Conservation (phyloP, 2,888 invertebrate genomes). For the Monochamus alternatus region DNA sequence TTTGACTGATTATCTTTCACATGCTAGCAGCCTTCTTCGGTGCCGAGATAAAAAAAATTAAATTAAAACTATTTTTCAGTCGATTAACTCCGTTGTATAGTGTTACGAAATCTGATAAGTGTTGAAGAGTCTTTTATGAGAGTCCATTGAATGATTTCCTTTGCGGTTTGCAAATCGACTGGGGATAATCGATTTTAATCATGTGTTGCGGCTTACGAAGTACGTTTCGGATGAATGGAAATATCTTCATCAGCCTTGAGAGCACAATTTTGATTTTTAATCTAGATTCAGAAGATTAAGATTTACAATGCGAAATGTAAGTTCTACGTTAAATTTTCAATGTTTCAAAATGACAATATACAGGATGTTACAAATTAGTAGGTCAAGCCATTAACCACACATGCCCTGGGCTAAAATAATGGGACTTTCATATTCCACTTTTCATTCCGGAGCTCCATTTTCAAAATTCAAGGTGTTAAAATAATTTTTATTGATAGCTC, state of each 20-base stretch:
- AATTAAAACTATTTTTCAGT: constrained; percentile 42
- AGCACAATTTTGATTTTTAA: not conserved
- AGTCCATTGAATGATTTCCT: constrained; percentile 26
- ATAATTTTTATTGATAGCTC: too few species aligned
- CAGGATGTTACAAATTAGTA: too few species aligned
- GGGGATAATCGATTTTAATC: constrained; percentile 39
- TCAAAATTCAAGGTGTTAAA: too few species aligned
- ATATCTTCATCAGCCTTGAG: not conserved
- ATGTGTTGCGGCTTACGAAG: constrained; percentile 10
- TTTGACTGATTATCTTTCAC: constrained; percentile 26
- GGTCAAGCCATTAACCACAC: too few species aligned
- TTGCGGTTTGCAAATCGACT: constrained; percentile 37
- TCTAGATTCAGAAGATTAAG: too few species aligned
- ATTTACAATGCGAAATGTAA: too few species aligned
- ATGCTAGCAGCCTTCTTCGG: constrained; percentile 19
- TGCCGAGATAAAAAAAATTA: constrained; percentile 29
- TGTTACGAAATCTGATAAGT: constrained; percentile 46
- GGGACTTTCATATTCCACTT: too few species aligned
- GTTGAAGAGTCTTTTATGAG: constrained; percentile 11
- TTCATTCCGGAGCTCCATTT: too few species aligned
- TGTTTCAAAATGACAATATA: too few species aligned
- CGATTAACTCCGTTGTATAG: constrained; percentile 40
- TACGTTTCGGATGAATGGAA: not conserved
- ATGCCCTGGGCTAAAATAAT: too few species aligned
- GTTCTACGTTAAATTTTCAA: too few species aligned